Base-by-base conservation (phyloP, 2,888 invertebrate species). In the Hypolimnas misippus region DNA sequence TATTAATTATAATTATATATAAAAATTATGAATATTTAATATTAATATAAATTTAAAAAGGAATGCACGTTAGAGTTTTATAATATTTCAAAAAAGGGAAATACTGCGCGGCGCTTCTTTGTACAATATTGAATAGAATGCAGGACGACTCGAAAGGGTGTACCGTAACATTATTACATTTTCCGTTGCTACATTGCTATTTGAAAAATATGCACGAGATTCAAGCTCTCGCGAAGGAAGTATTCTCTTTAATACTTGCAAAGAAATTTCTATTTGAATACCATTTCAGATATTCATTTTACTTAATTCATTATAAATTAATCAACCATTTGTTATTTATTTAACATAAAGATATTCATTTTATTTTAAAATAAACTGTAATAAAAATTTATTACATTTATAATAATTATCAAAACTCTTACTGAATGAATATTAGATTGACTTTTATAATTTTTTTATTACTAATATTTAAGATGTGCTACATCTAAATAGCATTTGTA, bases 141-240 rank as follows among this genome's bases (percentile, higher is more conserved):
- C 71, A 70, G 68, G 62, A 58, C 66, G 66, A 53, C 62, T 65
- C 56, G 68, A 57, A 66, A 68, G 70, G 70, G 69, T 65, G 71
- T 60, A 70, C 61, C 68, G 66, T 64, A 61, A 67, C 69, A 67
- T 76, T 77, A 77, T 76, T 76, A 73, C 74, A 74, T 75, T 76
- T 72, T 72, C 67, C 68, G 70, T 57, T 67, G 44, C 44, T 69
- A 70, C 68, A 63, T 67, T 56, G 71, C 68, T 69, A 68, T 70
- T 71, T 61, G 66, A 71, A 66, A 71, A 72, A 70, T 74, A 73
- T 71, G 68, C 67, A 65, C 46, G 62, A 63, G 57, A 64, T 66
- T 62, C 56, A 51, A 55, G 59, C 62, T 62, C 65, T 62, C 33
- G 55, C 57, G 57, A 62, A 60, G 54, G 54, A 42, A 57, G 51